Percentiles rank a stretch among this genome's conserved stretches.
These are phyloP conservation scores for Drosophila antonietae DNA, from an alignment of 2,888 invertebrate species.

Conservation along the genomic window DNA sequence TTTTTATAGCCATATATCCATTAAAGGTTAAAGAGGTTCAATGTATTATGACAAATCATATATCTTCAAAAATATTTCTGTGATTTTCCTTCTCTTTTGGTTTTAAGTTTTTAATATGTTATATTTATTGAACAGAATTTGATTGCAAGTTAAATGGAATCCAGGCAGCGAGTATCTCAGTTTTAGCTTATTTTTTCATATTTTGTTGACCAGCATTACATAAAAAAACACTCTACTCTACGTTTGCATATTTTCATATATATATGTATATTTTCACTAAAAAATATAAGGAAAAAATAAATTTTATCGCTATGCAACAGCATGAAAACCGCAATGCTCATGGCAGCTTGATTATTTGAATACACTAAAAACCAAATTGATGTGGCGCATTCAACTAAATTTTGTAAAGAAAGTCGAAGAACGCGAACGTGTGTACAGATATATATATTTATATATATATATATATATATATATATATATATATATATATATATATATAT, in stretches of 20 bases:
- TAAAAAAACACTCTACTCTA: neutral
- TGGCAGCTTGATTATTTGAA: constrained; percentile 36
- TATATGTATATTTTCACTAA: constrained; percentile 1
- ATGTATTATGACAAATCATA: neutral
- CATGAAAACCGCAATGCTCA: constrained; percentile 49
- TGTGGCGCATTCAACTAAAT: constrained; percentile 30
- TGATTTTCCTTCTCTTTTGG: neutral
- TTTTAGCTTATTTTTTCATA: neutral
- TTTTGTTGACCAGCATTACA: neutral
- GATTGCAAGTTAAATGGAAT: neutral
- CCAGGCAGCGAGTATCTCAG: neutral
- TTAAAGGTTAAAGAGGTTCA: neutral
- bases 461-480: too few species aligned
- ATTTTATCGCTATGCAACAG: constrained; percentile 13
- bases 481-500: too few species aligned
- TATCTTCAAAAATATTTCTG: neutral
- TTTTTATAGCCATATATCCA: constrained; percentile 1
- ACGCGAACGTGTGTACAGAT: neutral
- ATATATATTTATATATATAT: too few species aligned
- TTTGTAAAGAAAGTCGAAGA: constrained; percentile 13
- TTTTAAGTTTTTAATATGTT: neutral
- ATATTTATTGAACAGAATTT: neutral
- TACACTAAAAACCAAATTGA: constrained; percentile 33
- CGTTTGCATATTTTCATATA: constrained; percentile 5
- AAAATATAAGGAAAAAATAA: constrained; percentile 4